Evolutionary conservation across 1,140 invertebrate species (phyloP), one percentile per base, ranked within the genome.

Genomic region (Anadara kagoshimensis): DNA sequence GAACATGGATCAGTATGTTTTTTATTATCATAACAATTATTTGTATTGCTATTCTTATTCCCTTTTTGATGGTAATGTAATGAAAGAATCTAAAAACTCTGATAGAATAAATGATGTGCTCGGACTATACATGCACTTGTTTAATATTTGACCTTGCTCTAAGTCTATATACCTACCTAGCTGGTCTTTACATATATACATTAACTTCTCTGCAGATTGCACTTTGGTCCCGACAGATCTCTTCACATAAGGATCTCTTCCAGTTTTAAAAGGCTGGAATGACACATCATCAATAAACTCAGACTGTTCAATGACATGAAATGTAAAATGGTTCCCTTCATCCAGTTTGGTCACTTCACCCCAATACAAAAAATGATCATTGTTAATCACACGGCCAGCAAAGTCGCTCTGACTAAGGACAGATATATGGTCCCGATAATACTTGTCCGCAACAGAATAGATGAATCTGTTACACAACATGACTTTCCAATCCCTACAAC

Each of bases 101-200:
- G n/a, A n/a, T n/a, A n/a, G n/a, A n/a, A n/a, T n/a, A n/a, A n/a
- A n/a, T n/a, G n/a, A n/a, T n/a, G n/a, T n/a, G n/a, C n/a, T n/a
- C n/a, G n/a, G n/a, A n/a, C n/a, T n/a, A n/a, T n/a, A n/a, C n/a
- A n/a, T n/a, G n/a, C n/a, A n/a, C n/a, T n/a, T n/a, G n/a, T n/a
- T n/a, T n/a, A n/a, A n/a, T n/a, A n/a, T n/a, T n/a, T n/a, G n/a
- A n/a, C n/a, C 16, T 56, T 8, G 14, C 22, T 56, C 45, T 54
- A 1, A 44, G 16, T 14, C 12, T 22, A 59, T n/a, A n/a, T 64
- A 82, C 88, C 87, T 95, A 88, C 96, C 97, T 83, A 98, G 91
- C 87, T 99, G 97, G 91, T 98, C 98, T 90, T 98, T 98, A 91
- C 97, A 99, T 84, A 98, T 98, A 85, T 99, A 99, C 96, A 98